Evolutionary conservation across 2,113 vertebrate genomes (phyloP).

Genomic region (Macquaria ambigua): DNA sequence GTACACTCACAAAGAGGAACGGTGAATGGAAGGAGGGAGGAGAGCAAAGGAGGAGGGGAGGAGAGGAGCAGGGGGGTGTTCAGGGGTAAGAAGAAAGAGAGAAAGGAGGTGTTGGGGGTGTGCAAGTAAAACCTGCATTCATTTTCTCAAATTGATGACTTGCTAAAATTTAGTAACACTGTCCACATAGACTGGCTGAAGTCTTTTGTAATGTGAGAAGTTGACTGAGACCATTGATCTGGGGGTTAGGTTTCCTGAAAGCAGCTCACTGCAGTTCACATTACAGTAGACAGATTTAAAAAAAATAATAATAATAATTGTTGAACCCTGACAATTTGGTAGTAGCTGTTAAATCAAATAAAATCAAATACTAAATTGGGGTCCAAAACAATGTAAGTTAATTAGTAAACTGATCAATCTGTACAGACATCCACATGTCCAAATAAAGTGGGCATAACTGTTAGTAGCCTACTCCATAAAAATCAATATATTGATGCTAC

Average conservation of each 20-base stretch:
- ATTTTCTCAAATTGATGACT: conserved; percentile 64
- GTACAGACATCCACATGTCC: background rate
- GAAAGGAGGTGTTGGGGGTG: conserved; percentile 38
- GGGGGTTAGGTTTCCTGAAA: background rate
- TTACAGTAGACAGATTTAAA: background rate
- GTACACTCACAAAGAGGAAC: conserved; percentile 53
- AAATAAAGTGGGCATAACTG: too few species aligned
- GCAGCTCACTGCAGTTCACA: background rate
- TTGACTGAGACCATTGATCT: conserved; percentile 17
- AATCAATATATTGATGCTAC: background rate
- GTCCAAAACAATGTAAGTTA: background rate
- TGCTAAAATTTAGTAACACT: conserved; percentile 63
- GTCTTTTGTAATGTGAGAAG: conserved; percentile 41
- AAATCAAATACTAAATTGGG: background rate
- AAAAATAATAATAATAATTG: background rate
- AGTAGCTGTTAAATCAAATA: background rate
- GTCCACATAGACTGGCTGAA: conserved; percentile 27
- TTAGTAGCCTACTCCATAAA: background rate
- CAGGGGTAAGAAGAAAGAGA: conserved; percentile 29
- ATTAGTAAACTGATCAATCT: background rate
- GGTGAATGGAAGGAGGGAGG: conserved; percentile 51
- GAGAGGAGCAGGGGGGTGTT: conserved; percentile 3
- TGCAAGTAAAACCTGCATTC: conserved; percentile 44
- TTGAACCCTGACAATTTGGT: background rate
- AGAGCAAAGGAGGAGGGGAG: conserved; percentile 5